Evolutionary conservation across 2,888 invertebrate species (phyloP), one percentile per base, ranked within the genome.

Genomic region (Microchrysa polita): DNA sequence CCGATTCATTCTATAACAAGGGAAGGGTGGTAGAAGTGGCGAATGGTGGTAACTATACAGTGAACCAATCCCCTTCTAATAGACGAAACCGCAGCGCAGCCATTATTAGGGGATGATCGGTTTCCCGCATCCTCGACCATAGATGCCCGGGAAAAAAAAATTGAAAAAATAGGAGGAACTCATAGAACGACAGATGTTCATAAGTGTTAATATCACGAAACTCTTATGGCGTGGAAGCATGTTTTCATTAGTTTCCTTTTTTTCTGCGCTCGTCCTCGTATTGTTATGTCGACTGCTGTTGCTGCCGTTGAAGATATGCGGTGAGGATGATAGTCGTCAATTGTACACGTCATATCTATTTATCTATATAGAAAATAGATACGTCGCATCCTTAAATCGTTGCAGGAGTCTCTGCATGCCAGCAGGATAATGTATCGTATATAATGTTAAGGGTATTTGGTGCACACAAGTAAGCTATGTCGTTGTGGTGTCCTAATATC

Each of bases 181-280:
- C 44, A 48, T 40, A 61, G 18, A 22, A 22, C 44, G 44, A 18
- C 65, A 65, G 65, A 65, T 65, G 65, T 44, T 65, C 65, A 12
- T 48, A 65, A 65, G 65, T 65, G 65, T 65, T 65, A 65, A 65
- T 65, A 65, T 65, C 42, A 65, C 65, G 65, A 65, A 65, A 65
- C 65, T 65, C 65, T 65, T 65, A 65, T 16, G 48, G 34, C 48
- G 48, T 65, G 65, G 65, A 65, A 65, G 65, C 65, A 65, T 65
- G 65, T 65, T 65, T 65, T 65, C 65, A 65, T 65, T 65, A 65
- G 65, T 48, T 65, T 48, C 22, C 48, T 65, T 65, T 59, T 40
- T 65, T 12, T 22, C 34, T 9, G 9, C 10, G 22, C 65, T 23
- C n/a, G n/a, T n/a, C n/a, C n/a, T n/a, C n/a, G 27, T 5, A 34